These are phyloP conservation scores for Agapornis roseicollis DNA, from an alignment of 2,113 vertebrate genomes.

Conservation along the genomic window DNA sequence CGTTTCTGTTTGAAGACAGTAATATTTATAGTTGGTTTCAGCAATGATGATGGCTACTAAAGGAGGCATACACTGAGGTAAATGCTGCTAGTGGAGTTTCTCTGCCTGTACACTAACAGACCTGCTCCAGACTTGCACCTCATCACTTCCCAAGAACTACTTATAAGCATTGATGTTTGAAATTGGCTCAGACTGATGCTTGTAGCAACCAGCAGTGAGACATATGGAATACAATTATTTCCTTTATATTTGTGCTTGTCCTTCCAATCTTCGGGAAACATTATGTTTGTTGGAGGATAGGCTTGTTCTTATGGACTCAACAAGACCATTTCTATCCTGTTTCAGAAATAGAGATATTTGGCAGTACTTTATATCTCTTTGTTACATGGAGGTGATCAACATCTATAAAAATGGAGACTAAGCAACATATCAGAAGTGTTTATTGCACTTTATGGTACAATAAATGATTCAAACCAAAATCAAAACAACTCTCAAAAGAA, in stretches of 20 bases:
- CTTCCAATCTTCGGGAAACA: neutral
- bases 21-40: neutral
- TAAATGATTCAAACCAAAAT: neutral
- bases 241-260: neutral
- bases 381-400: neutral
- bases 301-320: neutral
- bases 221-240: neutral
- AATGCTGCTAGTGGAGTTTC: neutral
- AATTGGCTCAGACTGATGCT: neutral
- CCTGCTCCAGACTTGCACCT: neutral
- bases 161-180: fast-evolving
- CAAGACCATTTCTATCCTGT: neutral
- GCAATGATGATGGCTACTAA: neutral
- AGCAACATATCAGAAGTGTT: neutral
- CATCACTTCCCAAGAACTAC: neutral
- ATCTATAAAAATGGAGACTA: neutral
- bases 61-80: neutral
- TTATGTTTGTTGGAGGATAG: neutral
- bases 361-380: neutral
- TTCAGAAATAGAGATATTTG: neutral
- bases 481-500: neutral
- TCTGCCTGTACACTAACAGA: neutral
- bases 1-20: neutral
- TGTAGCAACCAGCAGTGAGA: neutral
- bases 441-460: neutral